Percentiles rank a stretch among this genome's conserved stretches.
Evolutionary conservation across 2,888 invertebrate genomes (phyloP).

Genomic region (Melanophora roralis): DNA sequence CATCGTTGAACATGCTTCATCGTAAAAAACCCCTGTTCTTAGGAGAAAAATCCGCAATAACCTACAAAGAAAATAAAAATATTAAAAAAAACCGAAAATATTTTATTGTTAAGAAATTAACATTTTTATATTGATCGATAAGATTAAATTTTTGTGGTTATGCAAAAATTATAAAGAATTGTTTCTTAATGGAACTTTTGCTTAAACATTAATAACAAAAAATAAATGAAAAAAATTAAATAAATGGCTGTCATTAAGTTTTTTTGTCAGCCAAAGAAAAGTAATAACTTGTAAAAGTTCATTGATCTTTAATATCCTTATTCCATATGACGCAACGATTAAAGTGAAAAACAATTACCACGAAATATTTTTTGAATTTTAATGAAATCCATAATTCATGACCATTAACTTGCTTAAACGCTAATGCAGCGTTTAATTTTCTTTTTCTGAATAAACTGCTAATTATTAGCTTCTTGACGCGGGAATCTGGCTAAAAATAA

Average conservation of each 20-base stretch:
- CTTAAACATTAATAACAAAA: neutral
- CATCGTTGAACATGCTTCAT: constrained; percentile 80
- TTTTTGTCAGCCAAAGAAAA: neutral
- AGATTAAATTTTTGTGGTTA: constrained; percentile 18
- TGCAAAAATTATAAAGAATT: neutral
- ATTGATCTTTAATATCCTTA: constrained; percentile 53
- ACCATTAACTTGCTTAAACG: too few relatives aligned
- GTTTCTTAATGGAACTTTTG: neutral
- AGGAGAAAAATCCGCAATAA: constrained; percentile 33
- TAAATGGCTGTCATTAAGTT: constrained; percentile 14
- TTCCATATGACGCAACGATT: too few relatives aligned
- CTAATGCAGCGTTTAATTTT: too few relatives aligned
- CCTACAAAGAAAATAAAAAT: constrained; percentile 45
- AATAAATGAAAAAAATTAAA: neutral
- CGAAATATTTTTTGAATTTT: too few relatives aligned
- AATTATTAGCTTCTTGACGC: too few relatives aligned
- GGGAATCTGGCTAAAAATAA: too few relatives aligned
- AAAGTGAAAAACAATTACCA: too few relatives aligned
- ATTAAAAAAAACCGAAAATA: neutral
- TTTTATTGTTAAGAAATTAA: neutral
- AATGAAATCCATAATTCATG: too few relatives aligned
- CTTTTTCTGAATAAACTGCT: too few relatives aligned
- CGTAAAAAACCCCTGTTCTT: constrained; percentile 40
- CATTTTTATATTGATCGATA: neutral
- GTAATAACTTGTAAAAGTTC: constrained; percentile 28